These are phyloP conservation scores for Turdus rufiventris DNA, from an alignment of 2,113 vertebrate genomes.

Conservation along the genomic window DNA sequence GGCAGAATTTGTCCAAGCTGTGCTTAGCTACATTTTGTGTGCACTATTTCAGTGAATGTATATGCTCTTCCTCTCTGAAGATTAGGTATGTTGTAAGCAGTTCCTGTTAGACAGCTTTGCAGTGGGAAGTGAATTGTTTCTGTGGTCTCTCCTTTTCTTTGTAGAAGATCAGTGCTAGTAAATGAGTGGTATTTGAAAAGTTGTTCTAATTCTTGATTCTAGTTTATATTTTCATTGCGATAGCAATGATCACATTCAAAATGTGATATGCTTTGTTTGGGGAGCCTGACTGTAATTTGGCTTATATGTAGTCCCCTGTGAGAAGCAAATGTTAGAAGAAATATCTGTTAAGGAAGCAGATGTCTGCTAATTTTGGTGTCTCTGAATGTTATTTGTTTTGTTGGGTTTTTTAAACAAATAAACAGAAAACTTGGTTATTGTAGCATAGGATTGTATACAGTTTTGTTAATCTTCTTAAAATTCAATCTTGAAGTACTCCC, in stretches of 20 bases:
- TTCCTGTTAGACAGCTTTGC: neutral
- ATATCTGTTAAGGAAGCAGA: neutral
- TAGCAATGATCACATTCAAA: neutral
- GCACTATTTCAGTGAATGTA: neutral
- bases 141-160: neutral
- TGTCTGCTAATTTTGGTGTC: neutral
- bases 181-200: neutral
- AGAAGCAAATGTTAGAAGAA: neutral
- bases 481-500: neutral
- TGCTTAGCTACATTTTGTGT: neutral
- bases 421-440: neutral
- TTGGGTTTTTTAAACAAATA: neutral
- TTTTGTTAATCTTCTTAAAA: neutral
- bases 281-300: neutral
- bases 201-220: neutral
- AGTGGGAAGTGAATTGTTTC: neutral
- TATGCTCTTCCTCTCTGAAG: neutral
- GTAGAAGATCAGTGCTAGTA: neutral
- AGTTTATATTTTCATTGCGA: neutral
- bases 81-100: neutral
- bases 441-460: neutral
- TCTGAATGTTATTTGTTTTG: neutral
- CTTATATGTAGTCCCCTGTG: neutral
- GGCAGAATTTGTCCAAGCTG: neutral
- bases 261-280: neutral